Conservation (phyloP, 2,888 invertebrate species). For the Ashinkailepas kermadecensis region DNA sequence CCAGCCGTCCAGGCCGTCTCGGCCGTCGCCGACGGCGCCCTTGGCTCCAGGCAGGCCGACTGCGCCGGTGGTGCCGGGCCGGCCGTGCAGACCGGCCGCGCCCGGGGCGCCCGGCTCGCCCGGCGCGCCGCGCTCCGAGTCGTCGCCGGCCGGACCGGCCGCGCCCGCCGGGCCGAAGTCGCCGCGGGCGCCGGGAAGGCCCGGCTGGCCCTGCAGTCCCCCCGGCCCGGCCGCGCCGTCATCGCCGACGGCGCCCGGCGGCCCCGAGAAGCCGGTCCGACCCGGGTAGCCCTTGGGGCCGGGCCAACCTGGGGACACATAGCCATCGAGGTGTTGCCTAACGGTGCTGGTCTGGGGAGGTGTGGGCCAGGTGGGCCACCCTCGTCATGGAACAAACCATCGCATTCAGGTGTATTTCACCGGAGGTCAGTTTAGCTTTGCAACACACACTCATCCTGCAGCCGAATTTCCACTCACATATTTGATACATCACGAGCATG, state of each 20-base stretch:
- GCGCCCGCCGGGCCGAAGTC: conserved; percentile 1
- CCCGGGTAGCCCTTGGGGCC: conserved; percentile 28
- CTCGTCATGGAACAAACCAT: too few species aligned
- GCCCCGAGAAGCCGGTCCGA: conserved; percentile 44
- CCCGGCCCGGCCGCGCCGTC: conserved; percentile 26
- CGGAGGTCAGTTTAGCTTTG: too few species aligned
- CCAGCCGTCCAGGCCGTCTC: conserved; percentile 25
- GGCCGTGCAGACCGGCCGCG: conserved; percentile 23
- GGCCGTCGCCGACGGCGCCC: background rate
- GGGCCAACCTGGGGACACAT: background rate
- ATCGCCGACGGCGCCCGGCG: conserved; percentile 51
- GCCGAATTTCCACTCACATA: too few species aligned
- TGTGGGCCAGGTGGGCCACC: too few species aligned
- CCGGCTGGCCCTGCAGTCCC: conserved; percentile 34
- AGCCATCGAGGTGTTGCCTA: background rate
- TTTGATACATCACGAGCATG: too few species aligned
- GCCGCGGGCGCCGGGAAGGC: conserved; percentile 41
- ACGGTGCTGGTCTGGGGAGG: too few species aligned
- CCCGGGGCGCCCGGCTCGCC: conserved; percentile 31
- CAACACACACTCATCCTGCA: too few species aligned
- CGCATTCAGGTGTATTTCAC: too few species aligned
- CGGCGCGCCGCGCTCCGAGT: conserved; percentile 30
- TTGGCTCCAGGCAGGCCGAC: background rate
- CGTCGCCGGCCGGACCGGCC: background rate
- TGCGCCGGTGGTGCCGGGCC: conserved; percentile 21